Percentiles rank a stretch among this genome's conserved stretches.
Evolutionary conservation across 1,140 invertebrate species (phyloP).

Genomic region (Hylaeus volcanicus): DNA sequence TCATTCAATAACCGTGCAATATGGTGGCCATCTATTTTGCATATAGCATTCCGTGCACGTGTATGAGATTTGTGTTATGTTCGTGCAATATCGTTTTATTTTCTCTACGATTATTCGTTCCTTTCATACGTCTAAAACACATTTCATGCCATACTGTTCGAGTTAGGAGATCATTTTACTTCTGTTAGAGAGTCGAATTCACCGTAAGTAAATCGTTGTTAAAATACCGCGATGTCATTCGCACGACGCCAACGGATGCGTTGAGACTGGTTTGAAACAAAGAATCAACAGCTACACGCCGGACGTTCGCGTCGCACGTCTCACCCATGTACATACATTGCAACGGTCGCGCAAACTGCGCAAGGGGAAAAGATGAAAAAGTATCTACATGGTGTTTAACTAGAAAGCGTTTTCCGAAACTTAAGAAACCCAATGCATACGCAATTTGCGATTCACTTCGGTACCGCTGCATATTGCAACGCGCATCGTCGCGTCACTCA

Average conservation of each 20-base stretch:
- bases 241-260: no score
- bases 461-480: constrained; percentile 34
- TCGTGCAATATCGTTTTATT: constrained; percentile 41
- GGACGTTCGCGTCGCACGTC: no score
- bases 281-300: no score
- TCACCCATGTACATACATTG: no score
- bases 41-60: constrained; percentile 48
- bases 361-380: no score
- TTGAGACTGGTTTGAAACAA: no score
- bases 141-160: background rate
- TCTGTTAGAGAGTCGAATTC: background rate
- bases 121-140: constrained; percentile 14
- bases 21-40: constrained; percentile 53
- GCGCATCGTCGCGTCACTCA: constrained; percentile 11
- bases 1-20: constrained; percentile 37
- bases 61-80: constrained; percentile 52
- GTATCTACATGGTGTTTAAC: background rate
- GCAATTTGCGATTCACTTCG: background rate
- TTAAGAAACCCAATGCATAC: constrained; percentile 27
- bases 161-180: background rate
- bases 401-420: constrained; percentile 10
- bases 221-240: no score
- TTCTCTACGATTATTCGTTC: constrained; percentile 32
- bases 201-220: no score
- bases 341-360: background rate